These are phyloP conservation scores for Volucella inflata DNA, from an alignment of 2,888 invertebrate species.

Conservation along the genomic window DNA sequence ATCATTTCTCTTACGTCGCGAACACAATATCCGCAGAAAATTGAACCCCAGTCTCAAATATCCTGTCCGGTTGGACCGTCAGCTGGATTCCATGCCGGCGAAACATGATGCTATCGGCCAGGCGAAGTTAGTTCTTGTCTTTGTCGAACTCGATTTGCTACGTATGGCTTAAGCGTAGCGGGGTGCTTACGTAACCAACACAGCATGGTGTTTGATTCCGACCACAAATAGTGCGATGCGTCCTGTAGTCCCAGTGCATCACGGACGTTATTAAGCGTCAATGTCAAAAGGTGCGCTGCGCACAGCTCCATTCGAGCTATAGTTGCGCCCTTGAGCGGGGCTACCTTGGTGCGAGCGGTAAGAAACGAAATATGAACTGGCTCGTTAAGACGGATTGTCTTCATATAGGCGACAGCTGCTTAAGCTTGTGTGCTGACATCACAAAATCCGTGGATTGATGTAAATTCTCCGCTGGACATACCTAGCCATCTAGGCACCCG, in stretches of 20 bases:
- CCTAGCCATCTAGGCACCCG: conserved; percentile 39
- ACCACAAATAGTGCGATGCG: too few species aligned
- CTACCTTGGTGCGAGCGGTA: conserved; percentile 33
- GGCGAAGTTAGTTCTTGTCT: conserved; percentile 12
- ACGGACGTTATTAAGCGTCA: conserved; percentile 10
- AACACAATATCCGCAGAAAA: too few species aligned
- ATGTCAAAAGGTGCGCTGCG: conserved; percentile 33
- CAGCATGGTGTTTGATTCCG: conserved; percentile 34
- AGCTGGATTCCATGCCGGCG: conserved; percentile 26
- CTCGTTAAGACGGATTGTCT: not conserved
- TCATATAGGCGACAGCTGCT: conserved; percentile 33
- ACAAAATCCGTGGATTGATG: conserved; percentile 42
- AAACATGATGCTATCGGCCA: conserved; percentile 26
- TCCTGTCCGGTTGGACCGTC: too few species aligned
- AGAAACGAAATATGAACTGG: conserved; percentile 7
- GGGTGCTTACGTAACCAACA: conserved; percentile 46
- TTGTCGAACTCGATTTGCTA: too few species aligned
- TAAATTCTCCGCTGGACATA: not conserved
- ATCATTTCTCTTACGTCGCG: too few species aligned
- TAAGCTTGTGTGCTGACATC: conserved; percentile 36
- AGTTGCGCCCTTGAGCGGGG: conserved; percentile 14
- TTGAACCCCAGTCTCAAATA: too few species aligned
- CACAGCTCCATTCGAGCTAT: conserved; percentile 34
- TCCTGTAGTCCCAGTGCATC: conserved; percentile 17
- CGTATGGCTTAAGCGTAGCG: conserved; percentile 29